Percentiles rank a stretch among this genome's conserved stretches.
These are phyloP conservation scores for Euzetes globulus DNA, from an alignment of 2,888 invertebrate genomes.

Conservation along the genomic window DNA sequence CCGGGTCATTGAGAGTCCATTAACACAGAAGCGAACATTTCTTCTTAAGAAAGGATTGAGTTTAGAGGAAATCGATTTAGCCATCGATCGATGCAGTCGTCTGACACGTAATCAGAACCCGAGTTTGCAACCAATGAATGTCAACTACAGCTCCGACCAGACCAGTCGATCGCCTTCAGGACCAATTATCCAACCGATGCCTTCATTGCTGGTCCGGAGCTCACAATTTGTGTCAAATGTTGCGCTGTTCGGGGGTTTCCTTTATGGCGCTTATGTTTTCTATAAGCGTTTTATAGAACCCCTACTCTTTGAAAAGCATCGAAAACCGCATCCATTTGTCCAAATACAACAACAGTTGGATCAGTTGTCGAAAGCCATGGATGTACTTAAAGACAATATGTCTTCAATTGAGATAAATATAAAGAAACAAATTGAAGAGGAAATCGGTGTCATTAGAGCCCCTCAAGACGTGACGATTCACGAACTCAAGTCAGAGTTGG, in stretches of 20 bases:
- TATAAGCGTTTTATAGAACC: conserved; percentile 35
- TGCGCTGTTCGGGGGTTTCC: conserved; percentile 26
- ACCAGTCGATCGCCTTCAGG: neutral
- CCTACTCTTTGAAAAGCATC: neutral
- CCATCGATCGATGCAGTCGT: conserved; percentile 32
- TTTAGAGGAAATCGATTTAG: conserved; percentile 36
- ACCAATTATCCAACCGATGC: neutral
- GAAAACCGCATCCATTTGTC: conserved; percentile 14
- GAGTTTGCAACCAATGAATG: neutral
- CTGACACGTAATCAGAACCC: neutral
- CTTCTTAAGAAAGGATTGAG: conserved; percentile 38
- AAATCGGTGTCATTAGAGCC: neutral
- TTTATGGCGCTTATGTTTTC: conserved; percentile 35
- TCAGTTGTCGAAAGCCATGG: conserved; percentile 21
- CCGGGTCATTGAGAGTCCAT: conserved; percentile 29
- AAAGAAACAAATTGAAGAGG: conserved; percentile 19
- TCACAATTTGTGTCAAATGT: neutral
- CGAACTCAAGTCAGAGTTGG: conserved; percentile 32
- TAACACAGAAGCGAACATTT: conserved; percentile 35
- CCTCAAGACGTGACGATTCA: conserved; percentile 16
- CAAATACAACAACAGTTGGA: conserved; percentile 18
- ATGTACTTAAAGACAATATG: conserved; percentile 10
- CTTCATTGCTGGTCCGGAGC: neutral
- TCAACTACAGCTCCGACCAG: neutral
- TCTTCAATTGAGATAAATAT: conserved; percentile 22